Evolutionary conservation across 2,113 vertebrate genomes (phyloP).

Genomic region (Anarrhichthys ocellatus): DNA sequence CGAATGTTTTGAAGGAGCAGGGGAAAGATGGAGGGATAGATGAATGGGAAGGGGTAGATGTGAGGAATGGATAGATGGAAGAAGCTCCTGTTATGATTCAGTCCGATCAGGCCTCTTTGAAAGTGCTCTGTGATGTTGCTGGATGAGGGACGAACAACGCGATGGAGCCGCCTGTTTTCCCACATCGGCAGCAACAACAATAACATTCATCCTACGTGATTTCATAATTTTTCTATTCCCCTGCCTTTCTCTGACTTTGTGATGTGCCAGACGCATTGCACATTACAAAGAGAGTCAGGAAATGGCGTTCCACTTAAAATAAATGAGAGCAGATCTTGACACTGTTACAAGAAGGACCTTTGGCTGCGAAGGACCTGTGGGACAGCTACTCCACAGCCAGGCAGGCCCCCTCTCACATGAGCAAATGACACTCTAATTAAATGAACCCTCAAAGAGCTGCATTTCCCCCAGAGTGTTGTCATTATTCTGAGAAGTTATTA

Average conservation of each 20-base stretch:
- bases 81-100: slow-evolving; percentile 39
- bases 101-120: slow-evolving; percentile 51
- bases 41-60: slow-evolving; percentile 24
- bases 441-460: slow-evolving; percentile 39
- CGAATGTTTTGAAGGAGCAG: slow-evolving; percentile 35
- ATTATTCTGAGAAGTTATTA: slow-evolving; percentile 34
- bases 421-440: slow-evolving; percentile 49
- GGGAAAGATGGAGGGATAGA: slow-evolving; percentile 26
- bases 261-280: slow-evolving; percentile 75
- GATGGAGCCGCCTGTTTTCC: slow-evolving; percentile 65
- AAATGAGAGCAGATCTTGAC: slow-evolving; percentile 72
- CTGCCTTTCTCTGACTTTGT: slow-evolving; percentile 68
- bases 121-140: slow-evolving; percentile 54
- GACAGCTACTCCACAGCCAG: slow-evolving; percentile 54
- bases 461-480: slow-evolving; percentile 48
- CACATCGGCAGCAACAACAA: slow-evolving; percentile 78
- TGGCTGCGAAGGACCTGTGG: slow-evolving; percentile 62
- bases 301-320: slow-evolving; percentile 75
- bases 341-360: slow-evolving; percentile 73
- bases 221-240: slow-evolving; percentile 80
- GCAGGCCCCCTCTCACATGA: slow-evolving; percentile 42
- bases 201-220: slow-evolving; percentile 76
- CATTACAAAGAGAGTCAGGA: slow-evolving; percentile 74
- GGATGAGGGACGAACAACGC: slow-evolving; percentile 62
- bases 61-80: slow-evolving; percentile 41